These are phyloP conservation scores for Seriola dumerili DNA, from an alignment of 2,113 vertebrate genomes.

Conservation along the genomic window DNA sequence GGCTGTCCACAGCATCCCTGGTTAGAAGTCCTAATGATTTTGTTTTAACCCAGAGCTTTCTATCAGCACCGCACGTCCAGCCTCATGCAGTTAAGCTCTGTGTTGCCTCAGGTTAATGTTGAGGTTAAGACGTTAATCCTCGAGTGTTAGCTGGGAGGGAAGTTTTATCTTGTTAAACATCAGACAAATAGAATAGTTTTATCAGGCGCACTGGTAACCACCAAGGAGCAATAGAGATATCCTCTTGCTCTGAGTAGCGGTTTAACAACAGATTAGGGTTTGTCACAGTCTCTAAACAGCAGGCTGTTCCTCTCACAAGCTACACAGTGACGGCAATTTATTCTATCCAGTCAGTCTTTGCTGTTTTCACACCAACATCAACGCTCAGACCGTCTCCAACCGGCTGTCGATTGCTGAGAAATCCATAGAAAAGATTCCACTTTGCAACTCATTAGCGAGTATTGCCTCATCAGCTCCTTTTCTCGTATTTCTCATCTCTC, in stretches of 20 bases:
- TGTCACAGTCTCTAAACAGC: constrained; percentile 62
- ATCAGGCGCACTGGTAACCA: constrained; percentile 35
- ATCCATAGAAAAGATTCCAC: constrained; percentile 65
- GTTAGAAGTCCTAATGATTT: constrained; percentile 25
- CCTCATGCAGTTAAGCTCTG: constrained; percentile 18
- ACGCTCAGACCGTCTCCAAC: constrained; percentile 29
- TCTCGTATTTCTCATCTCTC: constrained; percentile 62
- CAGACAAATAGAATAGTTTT: constrained; percentile 52
- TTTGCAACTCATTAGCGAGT: constrained; percentile 68
- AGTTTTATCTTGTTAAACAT: constrained; percentile 62
- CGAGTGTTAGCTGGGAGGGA: constrained; percentile 26
- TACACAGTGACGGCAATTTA: constrained; percentile 24
- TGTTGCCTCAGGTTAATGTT: neutral
- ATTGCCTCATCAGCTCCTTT: constrained; percentile 79
- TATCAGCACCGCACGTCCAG: neutral
- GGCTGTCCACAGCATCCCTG: neutral
- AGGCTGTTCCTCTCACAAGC: constrained; percentile 39
- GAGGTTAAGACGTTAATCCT: constrained; percentile 60
- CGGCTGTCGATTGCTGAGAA: constrained; percentile 55
- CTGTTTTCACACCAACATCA: constrained; percentile 29
- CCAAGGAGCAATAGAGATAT: constrained; percentile 51
- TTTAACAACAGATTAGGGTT: constrained; percentile 73
- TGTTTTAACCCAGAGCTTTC: constrained; percentile 28
- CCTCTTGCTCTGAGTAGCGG: constrained; percentile 63
- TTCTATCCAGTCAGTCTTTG: constrained; percentile 17